Evolutionary conservation across 2,797 vertebrate species (phyloP).

Genomic region (Chrosomus eos): DNA sequence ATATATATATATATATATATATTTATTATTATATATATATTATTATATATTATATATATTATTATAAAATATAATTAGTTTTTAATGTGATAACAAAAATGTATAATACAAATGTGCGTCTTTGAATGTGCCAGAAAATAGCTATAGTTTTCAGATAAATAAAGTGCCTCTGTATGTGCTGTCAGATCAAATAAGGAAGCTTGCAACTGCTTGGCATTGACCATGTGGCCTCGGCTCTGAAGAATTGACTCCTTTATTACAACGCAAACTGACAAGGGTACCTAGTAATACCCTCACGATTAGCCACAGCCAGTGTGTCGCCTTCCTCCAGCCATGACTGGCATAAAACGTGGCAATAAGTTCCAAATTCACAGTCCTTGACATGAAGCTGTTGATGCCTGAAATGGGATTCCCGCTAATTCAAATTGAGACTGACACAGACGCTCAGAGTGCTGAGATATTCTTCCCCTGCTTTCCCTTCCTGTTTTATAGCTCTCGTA

Average conservation of each 20-base stretch:
- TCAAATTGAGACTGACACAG: constrained; percentile 40
- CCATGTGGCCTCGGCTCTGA: background rate
- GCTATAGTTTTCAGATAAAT: background rate
- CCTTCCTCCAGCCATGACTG: constrained; percentile 24
- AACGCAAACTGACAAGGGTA: constrained; percentile 21
- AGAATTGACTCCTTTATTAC: constrained; percentile 26
- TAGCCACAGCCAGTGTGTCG: constrained; percentile 15
- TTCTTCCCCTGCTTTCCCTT: background rate
- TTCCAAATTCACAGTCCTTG: constrained; percentile 37
- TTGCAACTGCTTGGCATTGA: background rate
- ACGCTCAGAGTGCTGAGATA: constrained; percentile 1
- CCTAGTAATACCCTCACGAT: constrained; percentile 31
- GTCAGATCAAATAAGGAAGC: constrained; percentile 21
- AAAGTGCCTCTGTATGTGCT: background rate
- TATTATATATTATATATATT: too few species aligned
- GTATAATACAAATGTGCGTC: background rate
- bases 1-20: too few species aligned
- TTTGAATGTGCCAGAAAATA: background rate
- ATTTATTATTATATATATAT: too few species aligned
- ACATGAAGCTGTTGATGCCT: constrained; percentile 45
- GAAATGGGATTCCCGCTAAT: constrained; percentile 50
- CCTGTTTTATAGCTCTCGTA: background rate
- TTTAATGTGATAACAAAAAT: background rate
- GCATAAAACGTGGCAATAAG: constrained; percentile 25
- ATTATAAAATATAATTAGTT: too few species aligned